phyloP scores from a whole-genome alignment of 2,888 invertebrate species.

The Acleris sparsana region DNA sequence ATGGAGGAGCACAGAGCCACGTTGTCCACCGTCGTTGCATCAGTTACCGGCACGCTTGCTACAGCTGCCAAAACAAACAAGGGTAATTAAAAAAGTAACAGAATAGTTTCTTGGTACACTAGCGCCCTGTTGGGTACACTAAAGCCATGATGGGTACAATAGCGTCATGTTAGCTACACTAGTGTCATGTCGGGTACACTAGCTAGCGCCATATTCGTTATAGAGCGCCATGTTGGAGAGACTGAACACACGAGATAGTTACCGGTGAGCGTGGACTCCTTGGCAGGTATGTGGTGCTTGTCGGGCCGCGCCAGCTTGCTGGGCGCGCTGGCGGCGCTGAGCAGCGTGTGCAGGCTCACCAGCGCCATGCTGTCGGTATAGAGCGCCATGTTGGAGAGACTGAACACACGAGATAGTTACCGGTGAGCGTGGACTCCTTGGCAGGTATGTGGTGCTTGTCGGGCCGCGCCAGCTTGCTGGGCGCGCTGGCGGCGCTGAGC shows the following conservation, averaged over 20 bases:
- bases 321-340: slow-evolving; percentile 62
- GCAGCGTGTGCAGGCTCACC: slow-evolving; percentile 72
- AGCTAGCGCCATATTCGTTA: too few species aligned
- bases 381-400: too few species aligned
- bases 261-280: slow-evolving; percentile 63
- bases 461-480: slow-evolving; percentile 54
- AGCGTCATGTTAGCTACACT: too few species aligned
- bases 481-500: slow-evolving; percentile 62
- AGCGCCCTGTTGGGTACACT: too few species aligned
- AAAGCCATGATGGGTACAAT: too few species aligned
- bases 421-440: slow-evolving; percentile 60
- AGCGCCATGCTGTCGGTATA: slow-evolving; percentile 72
- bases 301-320: slow-evolving; percentile 55
- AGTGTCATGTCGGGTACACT: too few species aligned
- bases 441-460: slow-evolving; percentile 54
- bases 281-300: slow-evolving; percentile 54
- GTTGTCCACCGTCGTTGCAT: slow-evolving; percentile 46
- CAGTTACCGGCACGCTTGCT: slow-evolving; percentile 61
- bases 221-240: too few species aligned
- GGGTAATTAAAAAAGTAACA: too few species aligned
- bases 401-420: slow-evolving; percentile 42
- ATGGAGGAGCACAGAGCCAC: slow-evolving; percentile 66
- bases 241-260: slow-evolving; percentile 1
- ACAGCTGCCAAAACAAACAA: slow-evolving; percentile 51
- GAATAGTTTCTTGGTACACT: too few species aligned